A percentile compares a stretch with the other conserved stretches of the same genome.
phyloP scores from a whole-genome alignment of 2,888 invertebrate species.

The Drosophila paucipuncta region DNA sequence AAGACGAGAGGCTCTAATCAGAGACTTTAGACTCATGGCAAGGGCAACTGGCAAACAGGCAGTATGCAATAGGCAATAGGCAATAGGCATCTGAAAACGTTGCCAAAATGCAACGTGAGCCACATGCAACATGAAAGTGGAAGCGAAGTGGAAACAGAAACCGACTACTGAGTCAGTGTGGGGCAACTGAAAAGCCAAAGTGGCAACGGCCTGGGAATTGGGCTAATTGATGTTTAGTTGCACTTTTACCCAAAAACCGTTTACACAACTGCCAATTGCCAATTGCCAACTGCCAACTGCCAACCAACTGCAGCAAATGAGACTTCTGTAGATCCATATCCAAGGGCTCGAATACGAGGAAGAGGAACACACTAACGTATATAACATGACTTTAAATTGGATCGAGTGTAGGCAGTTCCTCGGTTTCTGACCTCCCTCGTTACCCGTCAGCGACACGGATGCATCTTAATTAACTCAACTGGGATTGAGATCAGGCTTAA shows the following conservation, averaged over 20 bases:
- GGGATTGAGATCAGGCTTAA: constrained; percentile 19
- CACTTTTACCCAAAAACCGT: constrained; percentile 84
- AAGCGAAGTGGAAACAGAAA: constrained; percentile 63
- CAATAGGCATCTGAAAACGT: constrained; percentile 46
- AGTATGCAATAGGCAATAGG: constrained; percentile 15
- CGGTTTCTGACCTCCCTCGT: constrained; percentile 14
- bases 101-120: constrained; percentile 74
- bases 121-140: constrained; percentile 77
- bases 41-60: constrained; percentile 51
- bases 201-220: constrained; percentile 82
- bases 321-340: constrained; percentile 53
- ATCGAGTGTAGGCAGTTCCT: constrained; percentile 26
- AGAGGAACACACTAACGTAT: constrained; percentile 35
- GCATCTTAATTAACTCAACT: constrained; percentile 80
- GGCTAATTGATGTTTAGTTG: constrained; percentile 85
- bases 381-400: constrained; percentile 46
- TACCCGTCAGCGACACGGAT: constrained; percentile 68
- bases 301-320: constrained; percentile 31
- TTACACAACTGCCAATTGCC: constrained; percentile 63
- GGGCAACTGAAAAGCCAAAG: constrained; percentile 43
- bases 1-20: constrained; percentile 74
- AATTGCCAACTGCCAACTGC: constrained; percentile 22
- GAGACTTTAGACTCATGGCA: constrained; percentile 52
- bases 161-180: constrained; percentile 41
- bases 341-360: constrained; percentile 15